Evolutionary conservation across 2,888 invertebrate species (phyloP).

Genomic region (Sisyra terminalis): DNA sequence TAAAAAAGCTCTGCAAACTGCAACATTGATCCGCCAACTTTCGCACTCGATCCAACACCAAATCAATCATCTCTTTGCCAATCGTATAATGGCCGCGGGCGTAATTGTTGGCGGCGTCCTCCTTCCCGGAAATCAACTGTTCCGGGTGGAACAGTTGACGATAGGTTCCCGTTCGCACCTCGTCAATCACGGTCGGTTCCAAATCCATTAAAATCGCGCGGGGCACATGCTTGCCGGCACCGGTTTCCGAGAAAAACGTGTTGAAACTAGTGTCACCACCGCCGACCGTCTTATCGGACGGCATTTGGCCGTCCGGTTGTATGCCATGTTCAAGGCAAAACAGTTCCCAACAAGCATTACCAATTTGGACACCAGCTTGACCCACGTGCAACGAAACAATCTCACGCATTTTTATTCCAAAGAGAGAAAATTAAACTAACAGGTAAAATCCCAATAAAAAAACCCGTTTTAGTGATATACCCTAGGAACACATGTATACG

Average conservation of each 20-base stretch:
- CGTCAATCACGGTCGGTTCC: constrained; percentile 92
- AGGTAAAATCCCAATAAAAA: no score
- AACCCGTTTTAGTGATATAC: no score
- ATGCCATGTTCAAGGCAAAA: no score
- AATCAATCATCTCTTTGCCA: constrained; percentile 39
- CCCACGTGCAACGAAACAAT: no score
- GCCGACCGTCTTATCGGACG: constrained; percentile 18
- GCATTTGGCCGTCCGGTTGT: no score
- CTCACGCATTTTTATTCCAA: no score
- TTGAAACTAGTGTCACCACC: constrained; percentile 74
- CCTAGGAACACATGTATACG: no score
- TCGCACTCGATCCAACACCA: constrained; percentile 31
- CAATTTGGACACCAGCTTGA: no score
- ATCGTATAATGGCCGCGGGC: constrained; percentile 47
- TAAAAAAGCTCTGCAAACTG: constrained; percentile 38
- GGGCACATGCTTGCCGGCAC: constrained; percentile 64
- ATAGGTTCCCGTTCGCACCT: constrained; percentile 86
- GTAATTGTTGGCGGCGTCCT: constrained; percentile 49
- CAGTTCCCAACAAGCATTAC: no score
- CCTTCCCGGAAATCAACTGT: constrained; percentile 75
- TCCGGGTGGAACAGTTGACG: constrained; percentile 94
- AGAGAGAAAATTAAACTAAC: no score
- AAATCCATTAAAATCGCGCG: constrained; percentile 89
- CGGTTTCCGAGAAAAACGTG: constrained; percentile 60
- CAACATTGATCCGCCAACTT: constrained; percentile 38